A percentile compares a stretch with the other conserved stretches of the same genome.
These are phyloP conservation scores for Phylloscopus trochilus DNA, from an alignment of 2,113 vertebrate genomes.

Conservation along the genomic window DNA sequence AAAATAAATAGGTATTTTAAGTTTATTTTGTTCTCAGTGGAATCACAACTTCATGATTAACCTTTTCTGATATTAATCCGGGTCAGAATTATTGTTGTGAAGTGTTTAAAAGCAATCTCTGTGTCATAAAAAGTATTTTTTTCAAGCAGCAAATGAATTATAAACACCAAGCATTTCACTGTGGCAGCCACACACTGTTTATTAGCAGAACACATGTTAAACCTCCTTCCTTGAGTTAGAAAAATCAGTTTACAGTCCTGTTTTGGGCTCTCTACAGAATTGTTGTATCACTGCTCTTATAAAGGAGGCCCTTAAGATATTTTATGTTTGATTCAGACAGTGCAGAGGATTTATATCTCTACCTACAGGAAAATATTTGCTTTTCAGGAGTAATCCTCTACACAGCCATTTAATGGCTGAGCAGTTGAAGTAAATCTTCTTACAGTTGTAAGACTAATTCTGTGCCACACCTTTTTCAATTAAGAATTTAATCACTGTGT, in stretches of 20 bases:
- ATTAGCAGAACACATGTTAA: neutral
- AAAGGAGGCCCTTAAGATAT: neutral
- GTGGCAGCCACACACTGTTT: neutral
- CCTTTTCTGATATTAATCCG: neutral
- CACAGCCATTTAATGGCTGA: neutral
- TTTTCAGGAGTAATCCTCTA: neutral
- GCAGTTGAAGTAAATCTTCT: constrained; percentile 13
- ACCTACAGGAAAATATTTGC: constrained; percentile 18
- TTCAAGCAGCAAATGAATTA: neutral
- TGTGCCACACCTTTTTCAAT: neutral
- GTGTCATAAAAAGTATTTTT: neutral
- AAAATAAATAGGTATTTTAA: neutral
- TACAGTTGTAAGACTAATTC: constrained; percentile 22
- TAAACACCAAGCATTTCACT: neutral
- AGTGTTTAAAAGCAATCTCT: neutral
- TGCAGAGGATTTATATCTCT: neutral
- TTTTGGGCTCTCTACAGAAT: neutral
- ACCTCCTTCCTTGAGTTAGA: neutral
- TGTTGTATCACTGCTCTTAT: neutral
- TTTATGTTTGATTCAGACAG: neutral
- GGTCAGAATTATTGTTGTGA: neutral
- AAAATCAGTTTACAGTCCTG: neutral
- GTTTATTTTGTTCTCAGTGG: neutral
- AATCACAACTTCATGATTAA: neutral
- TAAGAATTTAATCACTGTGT: constrained; percentile 1